A percentile compares a stretch with the other conserved stretches of the same genome.
Evolutionary conservation across 2,113 vertebrate genomes (phyloP).

Genomic region (Muscicapa adusta): DNA sequence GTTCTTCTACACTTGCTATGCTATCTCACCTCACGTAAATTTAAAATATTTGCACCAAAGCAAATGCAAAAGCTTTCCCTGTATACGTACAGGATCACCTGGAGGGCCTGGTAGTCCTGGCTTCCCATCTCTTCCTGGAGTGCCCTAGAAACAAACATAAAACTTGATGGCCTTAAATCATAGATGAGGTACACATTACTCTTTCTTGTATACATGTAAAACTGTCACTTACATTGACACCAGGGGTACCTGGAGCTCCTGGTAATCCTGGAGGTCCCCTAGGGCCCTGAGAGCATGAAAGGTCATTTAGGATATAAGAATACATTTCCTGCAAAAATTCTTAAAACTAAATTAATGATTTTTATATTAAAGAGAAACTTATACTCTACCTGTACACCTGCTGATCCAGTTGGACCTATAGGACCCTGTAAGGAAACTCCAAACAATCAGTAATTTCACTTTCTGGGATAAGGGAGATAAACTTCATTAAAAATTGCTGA

Average conservation of each 20-base stretch:
- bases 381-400: conserved; percentile 83
- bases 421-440: conserved; percentile 79
- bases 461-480: not conserved
- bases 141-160: conserved; percentile 78
- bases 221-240: conserved; percentile 78
- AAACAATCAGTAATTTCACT: not conserved
- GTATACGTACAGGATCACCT: conserved; percentile 88
- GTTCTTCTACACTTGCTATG: not conserved
- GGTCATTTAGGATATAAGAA: not conserved
- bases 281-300: conserved; percentile 74
- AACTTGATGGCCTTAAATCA: not conserved
- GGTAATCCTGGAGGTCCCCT: conserved; percentile 83
- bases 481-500: not conserved
- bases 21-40: not conserved
- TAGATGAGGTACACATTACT: not conserved
- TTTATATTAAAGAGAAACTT: not conserved
- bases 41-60: not conserved
- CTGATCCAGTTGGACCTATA: conserved; percentile 81
- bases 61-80: not conserved
- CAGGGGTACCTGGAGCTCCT: conserved; percentile 81
- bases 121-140: conserved; percentile 86
- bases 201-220: not conserved
- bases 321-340: not conserved
- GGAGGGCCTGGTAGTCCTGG: conserved; percentile 90
- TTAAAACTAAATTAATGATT: not conserved